Evolutionary conservation across 92 coral and sea anemone species (phyloP).

Genomic region (Scolanthus callimorphus): DNA sequence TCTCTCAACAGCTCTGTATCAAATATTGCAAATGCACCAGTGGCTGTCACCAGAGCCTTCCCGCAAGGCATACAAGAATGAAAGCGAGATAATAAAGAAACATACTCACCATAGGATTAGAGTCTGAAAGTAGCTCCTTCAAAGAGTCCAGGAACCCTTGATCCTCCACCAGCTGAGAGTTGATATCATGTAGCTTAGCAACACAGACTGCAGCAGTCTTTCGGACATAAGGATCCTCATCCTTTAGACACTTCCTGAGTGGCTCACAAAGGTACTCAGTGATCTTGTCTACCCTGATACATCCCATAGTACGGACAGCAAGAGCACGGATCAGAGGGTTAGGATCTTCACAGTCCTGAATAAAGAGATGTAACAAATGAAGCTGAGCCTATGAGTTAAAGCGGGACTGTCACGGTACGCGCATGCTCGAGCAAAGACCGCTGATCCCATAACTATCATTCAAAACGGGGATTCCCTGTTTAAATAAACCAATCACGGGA

Average conservation of each 20-base stretch:
- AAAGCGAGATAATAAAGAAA: too few species aligned
- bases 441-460: too few species aligned
- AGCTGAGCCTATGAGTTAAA: too few species aligned
- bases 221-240: conserved; percentile 99
- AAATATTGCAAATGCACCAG: too few species aligned
- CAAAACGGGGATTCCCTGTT: too few species aligned
- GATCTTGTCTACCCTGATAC: conserved; percentile 98
- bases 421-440: too few species aligned
- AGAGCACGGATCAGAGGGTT: conserved; percentile 97
- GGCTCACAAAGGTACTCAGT: conserved; percentile 99
- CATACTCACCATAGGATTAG: conserved; percentile 96
- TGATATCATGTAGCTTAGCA: conserved; percentile 98
- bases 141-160: conserved; percentile 94
- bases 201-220: conserved; percentile 99
- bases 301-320: conserved; percentile 99
- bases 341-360: conserved; percentile 97
- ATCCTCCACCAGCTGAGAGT: conserved; percentile 93
- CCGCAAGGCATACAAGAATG: too few species aligned
- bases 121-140: conserved; percentile 90
- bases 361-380: too few species aligned
- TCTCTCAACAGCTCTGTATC: too few species aligned
- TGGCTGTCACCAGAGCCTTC: too few species aligned
- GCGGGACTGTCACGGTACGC: too few species aligned
- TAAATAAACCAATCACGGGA: too few species aligned
- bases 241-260: conserved; percentile 92